phyloP scores from a whole-genome alignment of 35 echinoderm and acorn worm genomes.

The Apostichopus californicus region DNA sequence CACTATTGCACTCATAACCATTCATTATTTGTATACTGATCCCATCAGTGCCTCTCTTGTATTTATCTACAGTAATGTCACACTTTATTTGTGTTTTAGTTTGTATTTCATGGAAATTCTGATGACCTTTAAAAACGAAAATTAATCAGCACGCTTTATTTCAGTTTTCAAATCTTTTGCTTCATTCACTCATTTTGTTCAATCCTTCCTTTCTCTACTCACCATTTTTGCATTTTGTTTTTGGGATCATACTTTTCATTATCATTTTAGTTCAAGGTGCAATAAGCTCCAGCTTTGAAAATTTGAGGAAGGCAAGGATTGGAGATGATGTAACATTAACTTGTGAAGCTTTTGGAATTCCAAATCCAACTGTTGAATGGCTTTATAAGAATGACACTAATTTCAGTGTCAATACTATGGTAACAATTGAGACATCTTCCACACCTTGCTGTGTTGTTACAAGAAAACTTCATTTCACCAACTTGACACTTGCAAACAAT shows the following conservation, averaged over 20 bases:
- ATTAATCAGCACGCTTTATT: background rate
- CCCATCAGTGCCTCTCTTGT: too few relatives aligned
- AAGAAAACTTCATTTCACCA: background rate
- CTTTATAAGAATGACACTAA: background rate
- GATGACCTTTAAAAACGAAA: too few relatives aligned
- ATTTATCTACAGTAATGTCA: too few relatives aligned
- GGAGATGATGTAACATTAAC: background rate
- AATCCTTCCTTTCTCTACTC: too few relatives aligned
- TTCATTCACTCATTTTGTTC: too few relatives aligned
- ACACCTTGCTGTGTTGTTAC: background rate
- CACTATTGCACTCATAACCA: too few relatives aligned
- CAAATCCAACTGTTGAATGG: conserved; percentile 11
- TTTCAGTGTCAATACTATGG: background rate
- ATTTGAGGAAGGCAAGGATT: background rate
- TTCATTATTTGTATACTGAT: too few relatives aligned
- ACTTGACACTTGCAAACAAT: background rate
- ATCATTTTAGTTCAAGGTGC: conserved; percentile 15
- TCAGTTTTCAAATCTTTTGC: background rate
- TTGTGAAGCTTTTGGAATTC: conserved; percentile 30
- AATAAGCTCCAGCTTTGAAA: background rate
- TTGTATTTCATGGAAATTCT: too few relatives aligned
- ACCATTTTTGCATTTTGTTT: too few relatives aligned
- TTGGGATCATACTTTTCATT: background rate
- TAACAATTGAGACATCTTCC: too few relatives aligned
- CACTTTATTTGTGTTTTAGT: too few relatives aligned